These are phyloP conservation scores for Baryphthengus martii DNA, from an alignment of 2,113 vertebrate species.

Conservation along the genomic window DNA sequence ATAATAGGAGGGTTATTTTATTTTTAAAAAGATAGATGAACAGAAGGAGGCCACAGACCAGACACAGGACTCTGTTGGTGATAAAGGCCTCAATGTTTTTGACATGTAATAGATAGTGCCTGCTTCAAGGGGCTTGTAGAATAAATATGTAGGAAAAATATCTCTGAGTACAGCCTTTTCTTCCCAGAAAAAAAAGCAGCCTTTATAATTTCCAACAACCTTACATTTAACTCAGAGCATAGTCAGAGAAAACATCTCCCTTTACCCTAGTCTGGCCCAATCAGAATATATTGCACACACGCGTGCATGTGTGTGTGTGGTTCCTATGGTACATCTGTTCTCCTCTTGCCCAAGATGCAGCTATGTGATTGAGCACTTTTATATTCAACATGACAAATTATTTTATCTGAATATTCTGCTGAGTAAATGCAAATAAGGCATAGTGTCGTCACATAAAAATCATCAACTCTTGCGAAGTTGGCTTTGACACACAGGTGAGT, in stretches of 20 bases:
- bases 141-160: not conserved
- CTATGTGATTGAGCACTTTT: not conserved
- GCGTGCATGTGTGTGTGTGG: fast-evolving
- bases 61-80: not conserved
- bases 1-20: not conserved
- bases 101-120: not conserved
- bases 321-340: not conserved
- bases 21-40: not conserved
- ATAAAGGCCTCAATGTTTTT: not conserved
- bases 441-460: not conserved
- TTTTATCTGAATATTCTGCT: not conserved
- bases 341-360: not conserved
- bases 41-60: not conserved
- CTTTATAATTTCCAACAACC: not conserved
- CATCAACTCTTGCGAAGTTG: not conserved
- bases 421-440: not conserved
- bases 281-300: fast-evolving
- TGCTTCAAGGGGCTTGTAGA: not conserved
- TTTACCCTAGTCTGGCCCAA: not conserved
- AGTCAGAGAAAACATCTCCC: not conserved
- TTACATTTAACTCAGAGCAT: not conserved
- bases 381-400: not conserved
- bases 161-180: not conserved
- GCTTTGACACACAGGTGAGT: not conserved
- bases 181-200: not conserved